A percentile compares a stretch with the other conserved stretches of the same genome.
Conservation (phyloP, 1,140 invertebrate species). For the Diorhabda carinulata region DNA sequence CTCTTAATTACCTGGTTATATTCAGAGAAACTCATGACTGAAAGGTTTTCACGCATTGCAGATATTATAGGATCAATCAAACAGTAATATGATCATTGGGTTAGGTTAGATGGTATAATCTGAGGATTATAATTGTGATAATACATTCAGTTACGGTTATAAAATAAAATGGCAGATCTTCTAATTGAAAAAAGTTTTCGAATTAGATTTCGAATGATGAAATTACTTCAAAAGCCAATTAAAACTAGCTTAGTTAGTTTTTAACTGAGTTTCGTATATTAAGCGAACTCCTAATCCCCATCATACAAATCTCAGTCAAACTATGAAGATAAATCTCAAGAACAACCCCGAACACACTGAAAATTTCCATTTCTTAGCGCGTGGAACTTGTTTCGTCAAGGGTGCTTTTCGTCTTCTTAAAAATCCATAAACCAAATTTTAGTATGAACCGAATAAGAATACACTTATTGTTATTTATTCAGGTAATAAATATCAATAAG, state of each 20-base stretch:
- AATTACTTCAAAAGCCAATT: no score
- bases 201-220: no score
- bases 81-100: no score
- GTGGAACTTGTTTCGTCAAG: conserved; percentile 4
- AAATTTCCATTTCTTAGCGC: conserved; percentile 14
- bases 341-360: not conserved
- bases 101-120: no score
- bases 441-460: conserved; percentile 32
- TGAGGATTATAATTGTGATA: no score
- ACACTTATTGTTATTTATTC: conserved; percentile 28
- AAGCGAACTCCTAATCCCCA: not conserved
- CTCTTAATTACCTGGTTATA: no score
- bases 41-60: no score
- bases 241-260: not conserved
- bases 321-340: conserved; percentile 9
- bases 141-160: no score
- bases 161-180: no score
- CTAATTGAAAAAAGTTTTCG: no score
- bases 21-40: no score
- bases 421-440: conserved; percentile 29
- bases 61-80: no score
- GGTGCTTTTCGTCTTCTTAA: conserved; percentile 15
- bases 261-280: not conserved
- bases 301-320: not conserved
- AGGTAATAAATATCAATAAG: conserved; percentile 33